Percentiles rank a stretch among this genome's conserved stretches.
Evolutionary conservation across 2,888 invertebrate genomes (phyloP).

Genomic region (Schizaphis graminum): DNA sequence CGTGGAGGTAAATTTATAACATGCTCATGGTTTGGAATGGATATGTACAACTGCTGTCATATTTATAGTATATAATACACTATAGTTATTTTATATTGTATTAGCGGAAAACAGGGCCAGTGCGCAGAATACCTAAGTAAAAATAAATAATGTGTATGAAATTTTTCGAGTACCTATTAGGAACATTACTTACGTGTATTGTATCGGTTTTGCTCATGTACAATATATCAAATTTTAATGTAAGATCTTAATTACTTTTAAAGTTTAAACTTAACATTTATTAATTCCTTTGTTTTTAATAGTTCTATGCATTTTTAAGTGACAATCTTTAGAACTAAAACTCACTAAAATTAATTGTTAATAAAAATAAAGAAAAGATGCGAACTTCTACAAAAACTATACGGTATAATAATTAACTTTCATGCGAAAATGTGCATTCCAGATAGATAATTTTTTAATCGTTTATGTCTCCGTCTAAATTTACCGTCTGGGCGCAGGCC

Average conservation of each 20-base stretch:
- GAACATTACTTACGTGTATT: background rate
- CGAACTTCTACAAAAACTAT: background rate
- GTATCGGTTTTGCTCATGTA: background rate
- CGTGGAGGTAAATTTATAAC: background rate
- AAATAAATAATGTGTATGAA: background rate
- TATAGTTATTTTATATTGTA: background rate
- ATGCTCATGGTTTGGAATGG: background rate
- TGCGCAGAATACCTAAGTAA: background rate
- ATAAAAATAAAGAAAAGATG: background rate
- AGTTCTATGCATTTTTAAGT: background rate
- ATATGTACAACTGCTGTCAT: background rate
- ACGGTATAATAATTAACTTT: background rate
- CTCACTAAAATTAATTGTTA: background rate
- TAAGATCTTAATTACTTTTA: background rate
- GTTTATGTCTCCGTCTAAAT: background rate
- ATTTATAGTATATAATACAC: background rate
- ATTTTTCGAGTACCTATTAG: background rate
- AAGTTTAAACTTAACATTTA: background rate
- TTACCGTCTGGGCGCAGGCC: background rate
- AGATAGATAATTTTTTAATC: background rate
- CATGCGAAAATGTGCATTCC: background rate
- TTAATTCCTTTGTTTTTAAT: background rate
- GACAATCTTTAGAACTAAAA: background rate
- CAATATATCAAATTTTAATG: background rate
- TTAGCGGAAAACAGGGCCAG: too few relatives aligned